Conservation (phyloP, 2,797 vertebrate genomes). For the Loriculus beryllinus region DNA sequence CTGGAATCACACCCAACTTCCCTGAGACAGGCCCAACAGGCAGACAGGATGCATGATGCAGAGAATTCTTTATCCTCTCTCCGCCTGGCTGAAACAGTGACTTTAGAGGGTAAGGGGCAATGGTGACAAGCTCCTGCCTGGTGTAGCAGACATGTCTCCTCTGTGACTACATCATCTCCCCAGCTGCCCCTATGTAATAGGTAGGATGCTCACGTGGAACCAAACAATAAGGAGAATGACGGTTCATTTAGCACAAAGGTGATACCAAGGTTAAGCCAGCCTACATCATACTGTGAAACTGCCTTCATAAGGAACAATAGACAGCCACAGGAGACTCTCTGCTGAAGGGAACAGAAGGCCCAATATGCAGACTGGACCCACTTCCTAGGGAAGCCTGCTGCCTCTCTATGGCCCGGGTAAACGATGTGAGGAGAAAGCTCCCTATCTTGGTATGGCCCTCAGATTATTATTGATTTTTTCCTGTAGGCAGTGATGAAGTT, state of each 20-base stretch:
- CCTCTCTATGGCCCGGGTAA: not conserved
- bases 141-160: not conserved
- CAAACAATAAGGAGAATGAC: not conserved
- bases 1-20: not conserved
- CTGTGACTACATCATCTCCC: not conserved
- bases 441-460: not conserved
- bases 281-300: not conserved
- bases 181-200: not conserved
- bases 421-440: not conserved
- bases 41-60: not conserved
- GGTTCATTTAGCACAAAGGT: not conserved
- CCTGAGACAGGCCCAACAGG: not conserved
- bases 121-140: not conserved
- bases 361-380: not conserved
- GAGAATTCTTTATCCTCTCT: not conserved
- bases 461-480: not conserved
- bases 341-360: not conserved
- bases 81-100: not conserved
- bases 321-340: not conserved
- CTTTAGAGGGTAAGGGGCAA: not conserved
- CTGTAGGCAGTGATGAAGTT: not conserved
- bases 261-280: no score
- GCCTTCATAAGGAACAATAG: not conserved
- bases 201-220: not conserved
- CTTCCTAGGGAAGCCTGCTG: not conserved